phyloP scores from a whole-genome alignment of 2,888 invertebrate species.

The Acrobeloides nanus region DNA sequence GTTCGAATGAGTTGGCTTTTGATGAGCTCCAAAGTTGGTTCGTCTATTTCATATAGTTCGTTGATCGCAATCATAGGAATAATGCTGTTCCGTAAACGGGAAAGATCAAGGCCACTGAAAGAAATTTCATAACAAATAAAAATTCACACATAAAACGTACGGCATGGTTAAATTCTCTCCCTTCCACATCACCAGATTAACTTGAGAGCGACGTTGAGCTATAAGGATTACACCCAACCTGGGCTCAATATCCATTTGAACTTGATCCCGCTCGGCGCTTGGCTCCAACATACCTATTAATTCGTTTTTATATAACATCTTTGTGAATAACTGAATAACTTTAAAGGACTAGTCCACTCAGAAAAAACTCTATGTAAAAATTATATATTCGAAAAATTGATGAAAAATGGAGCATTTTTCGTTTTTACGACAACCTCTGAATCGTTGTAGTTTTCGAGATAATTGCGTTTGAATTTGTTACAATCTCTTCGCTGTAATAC shows the following conservation, averaged over 20 bases:
- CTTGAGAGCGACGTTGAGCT: slow-evolving; percentile 24
- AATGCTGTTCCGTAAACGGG: slow-evolving; percentile 24
- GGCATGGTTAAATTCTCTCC: slow-evolving; percentile 43
- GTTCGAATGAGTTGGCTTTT: slow-evolving; percentile 29
- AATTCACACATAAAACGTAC: slow-evolving; percentile 26
- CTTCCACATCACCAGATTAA: slow-evolving; percentile 47
- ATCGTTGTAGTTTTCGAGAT: too few relatives aligned
- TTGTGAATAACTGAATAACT: too few relatives aligned
- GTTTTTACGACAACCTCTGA: too few relatives aligned
- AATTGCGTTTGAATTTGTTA: too few relatives aligned
- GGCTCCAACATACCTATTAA: slow-evolving; percentile 24
- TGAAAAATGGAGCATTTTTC: too few relatives aligned
- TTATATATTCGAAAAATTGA: too few relatives aligned
- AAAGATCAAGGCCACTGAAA: slow-evolving; percentile 25
- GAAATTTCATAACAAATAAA: slow-evolving; percentile 6
- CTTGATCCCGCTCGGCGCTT: slow-evolving; percentile 34
- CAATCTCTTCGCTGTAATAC: too few relatives aligned
- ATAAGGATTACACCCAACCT: slow-evolving; percentile 26
- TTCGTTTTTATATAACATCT: too few relatives aligned
- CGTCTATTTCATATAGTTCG: slow-evolving; percentile 40
- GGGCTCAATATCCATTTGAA: slow-evolving; percentile 48
- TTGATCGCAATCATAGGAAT: slow-evolving; percentile 34
- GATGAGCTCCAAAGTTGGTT: slow-evolving; percentile 32
- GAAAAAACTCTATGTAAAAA: too few relatives aligned
- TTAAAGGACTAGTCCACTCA: too few relatives aligned